A percentile compares a stretch with the other conserved stretches of the same genome.
Evolutionary conservation across 2,888 invertebrate species (phyloP).

Genomic region (Drosophila demipolita): DNA sequence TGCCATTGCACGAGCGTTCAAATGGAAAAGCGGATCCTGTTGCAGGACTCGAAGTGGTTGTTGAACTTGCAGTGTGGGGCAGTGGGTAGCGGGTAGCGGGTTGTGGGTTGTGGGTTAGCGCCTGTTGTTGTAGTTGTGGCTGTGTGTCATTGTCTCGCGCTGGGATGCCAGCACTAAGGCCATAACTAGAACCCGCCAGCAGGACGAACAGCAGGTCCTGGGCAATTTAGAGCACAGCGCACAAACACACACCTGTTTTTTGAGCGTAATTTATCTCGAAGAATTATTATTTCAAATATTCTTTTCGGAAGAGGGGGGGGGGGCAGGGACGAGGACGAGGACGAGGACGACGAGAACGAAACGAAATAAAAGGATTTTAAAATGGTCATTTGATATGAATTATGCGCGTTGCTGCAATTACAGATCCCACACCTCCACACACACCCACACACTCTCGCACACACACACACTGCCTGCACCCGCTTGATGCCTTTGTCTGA

Average conservation of each 20-base stretch:
- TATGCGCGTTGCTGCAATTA: slow-evolving; percentile 84
- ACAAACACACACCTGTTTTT: slow-evolving; percentile 83
- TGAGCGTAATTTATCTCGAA: slow-evolving; percentile 84
- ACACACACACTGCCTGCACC: slow-evolving; percentile 1
- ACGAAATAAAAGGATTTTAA: slow-evolving; percentile 84
- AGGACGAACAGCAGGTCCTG: slow-evolving; percentile 46
- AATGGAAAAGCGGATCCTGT: slow-evolving; percentile 22
- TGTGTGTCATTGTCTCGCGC: slow-evolving; percentile 77
- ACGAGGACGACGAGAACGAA: slow-evolving; percentile 52
- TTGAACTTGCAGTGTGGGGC: slow-evolving; percentile 1
- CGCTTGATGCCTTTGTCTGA: slow-evolving; percentile 76
- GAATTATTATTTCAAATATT: slow-evolving; percentile 85
- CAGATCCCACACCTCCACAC: slow-evolving; percentile 60
- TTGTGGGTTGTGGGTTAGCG: slow-evolving; percentile 22
- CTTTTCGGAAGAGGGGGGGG: slow-evolving; percentile 48
- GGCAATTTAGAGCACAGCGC: slow-evolving; percentile 82
- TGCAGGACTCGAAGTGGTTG: slow-evolving; percentile 8
- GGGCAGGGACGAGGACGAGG: slow-evolving; percentile 33
- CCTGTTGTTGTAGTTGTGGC: slow-evolving; percentile 59
- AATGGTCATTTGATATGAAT: slow-evolving; percentile 85
- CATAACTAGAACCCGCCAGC: slow-evolving; percentile 33
- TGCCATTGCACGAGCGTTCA: slow-evolving; percentile 48
- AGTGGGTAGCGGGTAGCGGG: too few species aligned
- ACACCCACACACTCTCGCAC: not conserved
- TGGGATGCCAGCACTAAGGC: slow-evolving; percentile 31